Evolutionary conservation across 2,113 vertebrate species (phyloP), one percentile per base, ranked within the genome.

Genomic region (Ptychochromis oligacanthus): DNA sequence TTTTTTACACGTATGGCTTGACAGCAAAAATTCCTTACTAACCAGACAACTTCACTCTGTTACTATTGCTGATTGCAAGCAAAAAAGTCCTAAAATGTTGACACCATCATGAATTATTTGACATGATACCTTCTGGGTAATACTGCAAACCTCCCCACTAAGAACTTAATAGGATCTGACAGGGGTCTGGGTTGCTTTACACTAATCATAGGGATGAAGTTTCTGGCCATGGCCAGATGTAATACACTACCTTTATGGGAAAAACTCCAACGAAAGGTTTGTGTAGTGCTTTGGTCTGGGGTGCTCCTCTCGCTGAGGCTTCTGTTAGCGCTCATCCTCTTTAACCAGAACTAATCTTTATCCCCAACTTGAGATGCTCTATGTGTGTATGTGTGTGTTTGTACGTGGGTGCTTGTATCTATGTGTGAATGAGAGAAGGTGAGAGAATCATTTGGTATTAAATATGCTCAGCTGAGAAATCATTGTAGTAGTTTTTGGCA

Each of bases 321-420:
- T 82, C 79, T 82, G 87, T 87, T 88, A 74, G 67, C 54, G 0
- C 75, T 92, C 75, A 93, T 92, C 90, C 91, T 91, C 67, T 94
- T 94, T 88, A 85, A 88, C 89, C 86, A 88, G 67, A 92, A 93
- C 89, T 92, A 93, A 92, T 90, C 89, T 90, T 91, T 89, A 91
- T 90, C 85, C 87, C 72, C 26, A 81, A 79, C 87, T 81, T 82
- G 14, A 81, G 85, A 82, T 54, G 64, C 55, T 75, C 22, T 0
- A 0, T 34, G 22, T 26, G 43, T 79, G 40, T 49, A 36, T 38
- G 40, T 49, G 74, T 40, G 38, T 17, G 49, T 20, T 36, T 40
- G 56, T 36, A 22, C 14, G 62, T 28, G 46, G 43, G 22, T 60
- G 36, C 7, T 13, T 60, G 38, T 4, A 43, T 67, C 38, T 26